These are phyloP conservation scores for Phrynosoma platyrhinos DNA, from an alignment of 2,113 vertebrate genomes.

Conservation along the genomic window DNA sequence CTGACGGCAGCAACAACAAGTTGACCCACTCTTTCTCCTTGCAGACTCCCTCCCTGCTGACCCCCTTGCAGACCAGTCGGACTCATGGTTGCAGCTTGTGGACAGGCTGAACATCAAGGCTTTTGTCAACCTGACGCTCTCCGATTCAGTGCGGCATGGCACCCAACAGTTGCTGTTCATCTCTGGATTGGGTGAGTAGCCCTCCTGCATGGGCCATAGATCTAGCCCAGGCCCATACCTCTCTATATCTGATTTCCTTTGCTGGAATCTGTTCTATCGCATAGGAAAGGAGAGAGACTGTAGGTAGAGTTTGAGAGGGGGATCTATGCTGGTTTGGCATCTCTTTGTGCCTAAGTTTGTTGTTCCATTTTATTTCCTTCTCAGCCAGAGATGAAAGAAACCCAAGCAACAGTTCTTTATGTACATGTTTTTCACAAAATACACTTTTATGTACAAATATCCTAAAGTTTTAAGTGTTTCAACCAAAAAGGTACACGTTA, in stretches of 20 bases:
- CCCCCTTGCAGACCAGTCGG: slow-evolving; percentile 87
- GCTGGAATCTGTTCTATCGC: too few species aligned
- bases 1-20: not conserved
- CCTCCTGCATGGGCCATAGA: too few species aligned
- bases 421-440: too few species aligned
- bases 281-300: too few species aligned
- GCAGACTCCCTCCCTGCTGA: slow-evolving; percentile 85
- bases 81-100: slow-evolving; percentile 90
- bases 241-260: not conserved
- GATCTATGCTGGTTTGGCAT: not conserved
- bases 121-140: slow-evolving; percentile 89
- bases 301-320: not conserved
- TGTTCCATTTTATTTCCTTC: not conserved
- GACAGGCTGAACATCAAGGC: slow-evolving; percentile 92
- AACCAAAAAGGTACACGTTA: too few species aligned
- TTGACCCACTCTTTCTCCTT: not conserved
- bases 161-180: slow-evolving; percentile 92
- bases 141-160: slow-evolving; percentile 84
- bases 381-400: too few species aligned
- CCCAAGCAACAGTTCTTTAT: too few species aligned
- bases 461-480: too few species aligned
- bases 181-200: slow-evolving; percentile 87
- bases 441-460: too few species aligned
- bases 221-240: too few species aligned
- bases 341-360: not conserved